Conservation (phyloP, 2,113 vertebrate genomes). For the Nycticebus coucang region DNA sequence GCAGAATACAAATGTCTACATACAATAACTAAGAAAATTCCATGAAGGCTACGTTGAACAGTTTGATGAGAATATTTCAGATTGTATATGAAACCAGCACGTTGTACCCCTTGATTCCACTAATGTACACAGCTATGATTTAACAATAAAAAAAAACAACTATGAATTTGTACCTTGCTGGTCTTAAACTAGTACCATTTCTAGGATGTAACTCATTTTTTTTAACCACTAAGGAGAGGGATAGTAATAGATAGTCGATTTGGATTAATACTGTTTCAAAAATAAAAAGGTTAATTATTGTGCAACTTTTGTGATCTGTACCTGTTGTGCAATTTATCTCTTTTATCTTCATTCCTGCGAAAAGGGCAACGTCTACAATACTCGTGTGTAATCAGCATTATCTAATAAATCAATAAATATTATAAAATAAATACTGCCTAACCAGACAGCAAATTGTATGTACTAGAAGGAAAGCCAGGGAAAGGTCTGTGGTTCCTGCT, state of each 20-base stretch:
- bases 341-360: neutral
- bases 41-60: no score
- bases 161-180: neutral
- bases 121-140: no score
- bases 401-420: slow-evolving; percentile 11
- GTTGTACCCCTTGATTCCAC: no score
- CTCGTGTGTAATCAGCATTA: neutral
- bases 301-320: neutral
- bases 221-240: neutral
- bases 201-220: neutral
- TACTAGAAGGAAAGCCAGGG: neutral
- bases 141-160: neutral
- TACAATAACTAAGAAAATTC: no score
- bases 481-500: neutral
- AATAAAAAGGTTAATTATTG: neutral
- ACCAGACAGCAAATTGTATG: slow-evolving; percentile 8
- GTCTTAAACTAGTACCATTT: neutral
- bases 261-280: slow-evolving; percentile 29
- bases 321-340: neutral
- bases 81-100: no score
- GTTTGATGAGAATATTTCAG: no score
- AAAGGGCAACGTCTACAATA: neutral
- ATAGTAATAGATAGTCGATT: neutral
- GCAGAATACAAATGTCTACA: no score
- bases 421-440: slow-evolving; percentile 14